phyloP scores from a whole-genome alignment of 2,888 invertebrate species.

The Hirtodrosophila trivittata region DNA sequence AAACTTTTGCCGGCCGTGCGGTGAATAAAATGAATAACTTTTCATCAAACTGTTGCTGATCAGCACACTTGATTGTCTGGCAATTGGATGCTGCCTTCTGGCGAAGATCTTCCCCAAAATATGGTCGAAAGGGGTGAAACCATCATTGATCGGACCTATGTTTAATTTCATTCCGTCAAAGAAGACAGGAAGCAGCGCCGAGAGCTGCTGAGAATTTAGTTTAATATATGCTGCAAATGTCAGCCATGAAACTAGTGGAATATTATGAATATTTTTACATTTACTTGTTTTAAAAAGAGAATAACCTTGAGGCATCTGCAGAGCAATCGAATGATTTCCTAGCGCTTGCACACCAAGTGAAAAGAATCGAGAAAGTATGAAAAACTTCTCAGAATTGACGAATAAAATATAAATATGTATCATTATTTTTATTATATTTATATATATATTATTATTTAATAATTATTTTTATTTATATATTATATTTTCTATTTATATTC shows the following conservation, averaged over 20 bases:
- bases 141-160: no score
- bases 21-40: slow-evolving; percentile 68
- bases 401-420: no score
- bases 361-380: no score
- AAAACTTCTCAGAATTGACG: no score
- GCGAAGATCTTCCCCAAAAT: no score
- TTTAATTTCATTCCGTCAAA: slow-evolving; percentile 48
- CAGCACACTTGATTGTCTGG: slow-evolving; percentile 55
- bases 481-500: no score
- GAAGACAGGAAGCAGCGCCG: slow-evolving; percentile 49
- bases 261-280: slow-evolving; percentile 44
- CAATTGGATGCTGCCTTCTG: no score
- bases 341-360: slow-evolving; percentile 4
- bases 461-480: no score
- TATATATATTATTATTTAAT: no score
- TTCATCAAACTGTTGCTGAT: slow-evolving; percentile 16
- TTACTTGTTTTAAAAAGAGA: slow-evolving; percentile 2
- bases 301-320: slow-evolving; percentile 31
- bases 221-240: slow-evolving; percentile 51
- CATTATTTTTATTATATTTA: no score
- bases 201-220: slow-evolving; percentile 44
- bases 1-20: slow-evolving; percentile 18
- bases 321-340: background rate
- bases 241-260: slow-evolving; percentile 40
- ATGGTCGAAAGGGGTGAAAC: no score